Base-by-base conservation (phyloP, 2,797 vertebrate species). In the Bovichtus variegatus region DNA sequence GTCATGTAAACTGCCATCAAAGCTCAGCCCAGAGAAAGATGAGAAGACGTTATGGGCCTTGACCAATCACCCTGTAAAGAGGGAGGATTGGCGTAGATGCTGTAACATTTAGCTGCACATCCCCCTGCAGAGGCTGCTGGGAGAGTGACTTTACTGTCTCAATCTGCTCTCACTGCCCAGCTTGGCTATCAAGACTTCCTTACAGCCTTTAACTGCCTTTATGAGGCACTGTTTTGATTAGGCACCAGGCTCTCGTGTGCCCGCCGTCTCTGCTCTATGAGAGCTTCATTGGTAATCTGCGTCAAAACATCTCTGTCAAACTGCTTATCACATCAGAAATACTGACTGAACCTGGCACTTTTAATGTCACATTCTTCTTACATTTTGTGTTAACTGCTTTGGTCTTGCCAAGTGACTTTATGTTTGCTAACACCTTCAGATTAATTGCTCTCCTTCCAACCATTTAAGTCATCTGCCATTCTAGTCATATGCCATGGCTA, bases 11-110 rank as follows among this genome's bases (percentile, higher is more conserved):
- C 72, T 85, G 78, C 84, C 83, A 78, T 83, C 86, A 76, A 76
- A 81, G 71, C 91, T 92, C 83, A 83, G 86, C 71, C 63, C 82
- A 61, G 84, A 90, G 86, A 91, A 89, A 84, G 81, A 92, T 87
- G 82, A 87, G 85, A 76, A n/a, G 36, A 83, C 72, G 82, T 93
- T 93, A 94, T 94, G 90, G 87, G 75, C 86, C 91, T 82, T 93
- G 90, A 93, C 92, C 90, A 91, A 94, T 94, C 83, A 76, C 86
- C 81, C 90, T 81, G 87, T 92, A 94, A 93, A 92, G 87, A 91
- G 85, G 72, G 76, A 81, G 89, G 83, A 40, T 46, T 89, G 91
- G 87, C 81, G 77, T 65, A 60, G 84, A 81, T 85, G 88, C 86
- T 86, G 83, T 90, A 93, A 88, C 80, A 65, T 92, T 92, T 87